Conservation (phyloP, 2,797 vertebrate species). For the Gallinago stenura region DNA sequence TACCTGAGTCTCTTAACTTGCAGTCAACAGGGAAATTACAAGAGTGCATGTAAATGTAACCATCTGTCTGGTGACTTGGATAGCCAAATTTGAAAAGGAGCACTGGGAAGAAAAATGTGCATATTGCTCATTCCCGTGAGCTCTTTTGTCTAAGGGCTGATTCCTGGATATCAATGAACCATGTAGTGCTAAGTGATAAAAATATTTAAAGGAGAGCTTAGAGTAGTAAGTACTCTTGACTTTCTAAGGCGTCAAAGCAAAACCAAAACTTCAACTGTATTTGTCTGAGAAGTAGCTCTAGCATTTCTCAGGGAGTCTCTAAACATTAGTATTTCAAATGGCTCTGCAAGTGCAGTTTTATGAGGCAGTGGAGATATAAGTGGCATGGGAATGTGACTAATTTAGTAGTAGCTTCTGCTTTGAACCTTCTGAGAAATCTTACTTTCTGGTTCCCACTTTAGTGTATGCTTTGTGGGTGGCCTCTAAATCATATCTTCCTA, state of each 20-base stretch:
- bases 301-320: not conserved
- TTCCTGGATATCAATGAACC: not conserved
- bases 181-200: not conserved
- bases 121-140: not conserved
- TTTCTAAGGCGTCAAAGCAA: not conserved
- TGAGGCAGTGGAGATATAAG: not conserved
- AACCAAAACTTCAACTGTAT: not conserved
- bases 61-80: not conserved
- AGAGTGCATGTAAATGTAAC: not conserved
- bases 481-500: not conserved
- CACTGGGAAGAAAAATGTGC: not conserved
- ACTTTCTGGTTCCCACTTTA: not conserved
- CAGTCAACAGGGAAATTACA: not conserved
- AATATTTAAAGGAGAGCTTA: not conserved
- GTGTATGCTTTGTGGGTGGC: not conserved
- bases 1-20: not conserved
- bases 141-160: not conserved
- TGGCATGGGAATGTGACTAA: not conserved
- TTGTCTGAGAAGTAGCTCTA: not conserved
- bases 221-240: not conserved
- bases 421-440: not conserved
- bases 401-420: not conserved
- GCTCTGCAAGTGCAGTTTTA: not conserved
- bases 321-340: not conserved
- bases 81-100: not conserved